Evolutionary conservation across 2,797 vertebrate genomes (phyloP), one percentile per base, ranked within the genome.

Genomic region (Labeo calbasu): DNA sequence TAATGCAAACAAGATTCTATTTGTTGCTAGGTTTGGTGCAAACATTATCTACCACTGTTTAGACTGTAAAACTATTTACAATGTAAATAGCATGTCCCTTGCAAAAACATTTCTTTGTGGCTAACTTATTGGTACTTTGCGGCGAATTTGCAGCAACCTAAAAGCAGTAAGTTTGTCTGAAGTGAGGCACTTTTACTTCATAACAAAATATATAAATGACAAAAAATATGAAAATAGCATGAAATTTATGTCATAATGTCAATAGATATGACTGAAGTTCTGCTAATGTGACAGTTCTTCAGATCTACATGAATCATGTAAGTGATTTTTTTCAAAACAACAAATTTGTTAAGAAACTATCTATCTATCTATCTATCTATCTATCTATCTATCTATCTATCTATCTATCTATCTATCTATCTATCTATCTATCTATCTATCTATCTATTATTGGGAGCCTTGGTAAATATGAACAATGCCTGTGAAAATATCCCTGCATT

Each of bases 211-310:
- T 66, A 79, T 57, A 57, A 59, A 79, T 65, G 59, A 65, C 15
- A 77, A 65, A 66, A 79, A 79, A 43, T 79, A 65, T 79, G 77
- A 79, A 79, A 66, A 66, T 79, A 79, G 25, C 59, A 66, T 79
- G 77, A 79, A 46, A 66, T 79, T 51, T 79, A 66, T 79, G 77
- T 15, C 43, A 72, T 46, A 46, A 46, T 72, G 46, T 51, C 17
- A 78, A 61, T 65, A 57, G 57, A 78, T 79, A 63, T 48, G 77
- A 32, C 25, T 65, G 61, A 79, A 50, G 59, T 36, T 50, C 59
- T 66, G 23, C n/a, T 63, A 63, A 11, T 46, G 75, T 61, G 73
- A 57, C n/a, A 61, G 57, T 25, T 63, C 59, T 78, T 75, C 50
- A 75, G 28, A 75, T 75, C 28, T 55, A 75, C 11, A 75, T 75